These are phyloP conservation scores for Listronotus bonariensis DNA, from an alignment of 1,140 invertebrate species.

Conservation along the genomic window DNA sequence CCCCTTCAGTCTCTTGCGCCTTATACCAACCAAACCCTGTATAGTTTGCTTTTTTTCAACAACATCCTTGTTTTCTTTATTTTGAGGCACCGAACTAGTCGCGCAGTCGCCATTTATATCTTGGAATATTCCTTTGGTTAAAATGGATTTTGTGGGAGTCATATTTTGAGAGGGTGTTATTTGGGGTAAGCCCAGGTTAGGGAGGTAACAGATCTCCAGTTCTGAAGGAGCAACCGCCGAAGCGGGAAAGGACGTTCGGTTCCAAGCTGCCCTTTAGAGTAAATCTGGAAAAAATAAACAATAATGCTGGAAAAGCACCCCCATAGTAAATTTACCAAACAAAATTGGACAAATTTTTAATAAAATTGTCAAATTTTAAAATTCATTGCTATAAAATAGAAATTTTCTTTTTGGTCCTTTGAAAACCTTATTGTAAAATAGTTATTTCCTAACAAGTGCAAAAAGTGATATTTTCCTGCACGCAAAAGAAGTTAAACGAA, in stretches of 20 bases:
- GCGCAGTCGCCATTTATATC: neutral
- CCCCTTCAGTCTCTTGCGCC: conserved; percentile 78
- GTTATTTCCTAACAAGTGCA: no score
- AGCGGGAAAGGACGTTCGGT: conserved; percentile 42
- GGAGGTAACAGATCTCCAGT: conserved; percentile 76
- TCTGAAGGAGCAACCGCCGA: conserved; percentile 73
- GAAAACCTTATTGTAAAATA: no score
- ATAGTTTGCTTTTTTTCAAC: neutral
- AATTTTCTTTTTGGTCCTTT: no score
- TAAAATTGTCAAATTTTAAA: no score
- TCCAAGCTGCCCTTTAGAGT: conserved; percentile 67
- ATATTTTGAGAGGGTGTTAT: conserved; percentile 9
- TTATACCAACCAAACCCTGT: conserved; percentile 66
- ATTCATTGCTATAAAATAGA: no score
- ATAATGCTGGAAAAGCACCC: no score
- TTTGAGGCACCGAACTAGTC: neutral
- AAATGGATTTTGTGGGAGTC: conserved; percentile 43
- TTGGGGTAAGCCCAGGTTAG: conserved; percentile 52
- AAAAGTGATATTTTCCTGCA: no score
- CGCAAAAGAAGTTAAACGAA: no score
- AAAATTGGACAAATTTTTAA: no score
- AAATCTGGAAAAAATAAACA: conserved; percentile 60
- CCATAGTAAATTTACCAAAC: no score
- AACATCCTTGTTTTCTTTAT: neutral
- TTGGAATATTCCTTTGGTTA: conserved; percentile 38